Conservation (phyloP, 2,888 invertebrate genomes). For the Caradrina kadenii region DNA sequence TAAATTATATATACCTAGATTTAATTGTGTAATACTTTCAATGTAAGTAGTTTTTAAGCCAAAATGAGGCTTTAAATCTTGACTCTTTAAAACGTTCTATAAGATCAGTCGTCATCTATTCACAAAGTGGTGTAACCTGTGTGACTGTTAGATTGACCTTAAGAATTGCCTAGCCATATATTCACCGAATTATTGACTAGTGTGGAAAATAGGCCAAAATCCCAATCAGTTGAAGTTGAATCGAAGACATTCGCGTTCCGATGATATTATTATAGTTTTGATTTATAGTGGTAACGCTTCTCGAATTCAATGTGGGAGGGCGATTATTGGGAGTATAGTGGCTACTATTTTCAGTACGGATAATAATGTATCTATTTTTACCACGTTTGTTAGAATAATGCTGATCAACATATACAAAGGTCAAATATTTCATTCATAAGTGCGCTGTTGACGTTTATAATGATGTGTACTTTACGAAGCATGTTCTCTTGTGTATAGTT, state of each 20-base stretch:
- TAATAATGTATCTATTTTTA: constrained; percentile 79
- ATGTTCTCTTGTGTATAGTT: constrained; percentile 15
- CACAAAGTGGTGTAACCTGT: too few relatives aligned
- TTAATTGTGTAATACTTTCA: too few relatives aligned
- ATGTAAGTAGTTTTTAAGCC: too few relatives aligned
- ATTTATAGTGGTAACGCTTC: constrained; percentile 83
- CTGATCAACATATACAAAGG: constrained; percentile 62
- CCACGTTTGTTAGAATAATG: constrained; percentile 64
- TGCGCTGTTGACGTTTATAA: constrained; percentile 42
- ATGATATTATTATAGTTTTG: constrained; percentile 84
- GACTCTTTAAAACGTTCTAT: background rate
- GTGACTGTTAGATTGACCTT: background rate
- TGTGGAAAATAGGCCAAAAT: constrained; percentile 54
- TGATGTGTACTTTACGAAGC: constrained; percentile 21
- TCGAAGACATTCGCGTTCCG: constrained; percentile 75
- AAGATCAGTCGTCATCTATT: background rate
- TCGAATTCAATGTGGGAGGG: constrained; percentile 79
- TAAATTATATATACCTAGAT: background rate
- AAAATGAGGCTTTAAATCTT: background rate
- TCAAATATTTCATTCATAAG: constrained; percentile 66
- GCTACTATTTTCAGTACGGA: constrained; percentile 79
- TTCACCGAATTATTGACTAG: constrained; percentile 44
- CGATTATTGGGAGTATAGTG: constrained; percentile 79
- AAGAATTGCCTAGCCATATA: constrained; percentile 9
- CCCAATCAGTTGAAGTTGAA: constrained; percentile 59